Conservation (phyloP, 2,113 vertebrate genomes). For the Scopus umbretta region DNA sequence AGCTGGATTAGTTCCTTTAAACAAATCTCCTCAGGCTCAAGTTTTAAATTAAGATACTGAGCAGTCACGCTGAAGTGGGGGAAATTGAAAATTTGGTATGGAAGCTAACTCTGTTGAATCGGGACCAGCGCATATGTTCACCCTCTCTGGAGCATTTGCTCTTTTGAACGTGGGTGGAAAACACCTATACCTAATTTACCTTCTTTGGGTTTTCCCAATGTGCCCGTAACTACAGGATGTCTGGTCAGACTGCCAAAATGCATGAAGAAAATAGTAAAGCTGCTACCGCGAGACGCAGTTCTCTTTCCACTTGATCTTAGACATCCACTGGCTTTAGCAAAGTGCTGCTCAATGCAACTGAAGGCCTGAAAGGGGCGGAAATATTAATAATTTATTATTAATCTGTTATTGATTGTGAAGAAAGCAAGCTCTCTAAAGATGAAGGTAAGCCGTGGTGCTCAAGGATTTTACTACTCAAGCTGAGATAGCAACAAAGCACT, state of each 20-base stretch:
- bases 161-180: not conserved
- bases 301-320: not conserved
- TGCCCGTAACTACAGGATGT: not conserved
- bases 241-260: not conserved
- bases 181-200: not conserved
- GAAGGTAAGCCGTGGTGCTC: not conserved
- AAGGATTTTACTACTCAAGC: not conserved
- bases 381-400: not conserved
- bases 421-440: not conserved
- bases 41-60: not conserved
- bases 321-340: not conserved
- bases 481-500: not conserved
- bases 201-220: not conserved
- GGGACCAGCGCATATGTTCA: not conserved
- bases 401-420: not conserved
- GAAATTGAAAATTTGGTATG: not conserved
- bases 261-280: not conserved
- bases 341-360: not conserved
- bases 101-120: not conserved
- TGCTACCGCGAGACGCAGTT: rapidly evolving
- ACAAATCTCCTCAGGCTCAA: not conserved
- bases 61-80: not conserved
- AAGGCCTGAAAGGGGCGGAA: not conserved
- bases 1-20: not conserved
- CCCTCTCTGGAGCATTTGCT: not conserved